Conservation (phyloP, 1,140 invertebrate genomes). For the Catajapyx aquilonaris region DNA sequence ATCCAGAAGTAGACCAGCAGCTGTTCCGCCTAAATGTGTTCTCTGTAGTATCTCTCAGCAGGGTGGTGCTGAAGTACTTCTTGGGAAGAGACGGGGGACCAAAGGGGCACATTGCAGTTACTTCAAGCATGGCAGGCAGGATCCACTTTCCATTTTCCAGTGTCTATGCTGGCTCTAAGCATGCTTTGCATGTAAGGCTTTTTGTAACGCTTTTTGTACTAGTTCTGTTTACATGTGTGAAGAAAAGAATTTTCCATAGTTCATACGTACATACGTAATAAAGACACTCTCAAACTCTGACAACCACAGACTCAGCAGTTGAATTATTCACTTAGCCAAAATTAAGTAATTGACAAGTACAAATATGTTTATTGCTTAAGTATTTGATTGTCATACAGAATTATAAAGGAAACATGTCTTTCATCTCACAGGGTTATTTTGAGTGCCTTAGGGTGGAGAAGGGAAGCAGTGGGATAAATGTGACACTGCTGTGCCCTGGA, state of each 20-base stretch:
- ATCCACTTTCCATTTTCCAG: constrained; percentile 44
- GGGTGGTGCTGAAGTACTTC: constrained; percentile 43
- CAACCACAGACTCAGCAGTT: too few species aligned
- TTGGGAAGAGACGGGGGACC: constrained; percentile 26
- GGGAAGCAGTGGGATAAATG: constrained; percentile 28
- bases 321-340: too few species aligned
- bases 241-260: too few species aligned
- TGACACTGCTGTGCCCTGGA: constrained; percentile 55
- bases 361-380: too few species aligned
- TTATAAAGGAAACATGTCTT: too few species aligned
- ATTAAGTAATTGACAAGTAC: too few species aligned
- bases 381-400: too few species aligned
- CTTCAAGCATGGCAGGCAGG: constrained; percentile 47
- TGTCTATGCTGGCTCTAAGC: constrained; percentile 57
- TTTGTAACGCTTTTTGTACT: too few species aligned
- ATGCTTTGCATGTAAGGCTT: constrained; percentile 51
- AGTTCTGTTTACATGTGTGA: too few species aligned
- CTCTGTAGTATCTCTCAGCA: constrained; percentile 42
- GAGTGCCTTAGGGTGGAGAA: constrained; percentile 37
- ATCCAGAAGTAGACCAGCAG: constrained; percentile 48
- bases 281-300: too few species aligned
- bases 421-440: constrained; percentile 65
- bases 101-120: constrained; percentile 47
- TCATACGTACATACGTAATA: too few species aligned
- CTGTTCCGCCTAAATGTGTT: constrained; percentile 70